phyloP scores from a whole-genome alignment of 2,888 invertebrate species.

The Caradrina clavipalpis region DNA sequence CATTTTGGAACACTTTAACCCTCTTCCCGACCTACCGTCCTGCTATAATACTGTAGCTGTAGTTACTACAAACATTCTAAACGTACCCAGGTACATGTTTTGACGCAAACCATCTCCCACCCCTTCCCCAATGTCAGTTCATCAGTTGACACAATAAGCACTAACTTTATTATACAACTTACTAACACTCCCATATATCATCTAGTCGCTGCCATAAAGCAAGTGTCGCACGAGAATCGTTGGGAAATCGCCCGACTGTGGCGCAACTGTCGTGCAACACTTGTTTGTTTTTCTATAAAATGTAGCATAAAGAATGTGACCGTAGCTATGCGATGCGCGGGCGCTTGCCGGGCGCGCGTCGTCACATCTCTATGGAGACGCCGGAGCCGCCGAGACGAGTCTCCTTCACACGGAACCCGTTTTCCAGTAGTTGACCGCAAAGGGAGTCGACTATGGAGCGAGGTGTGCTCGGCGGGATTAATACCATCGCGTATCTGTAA shows the following conservation, averaged over 20 bases:
- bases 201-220: conserved; percentile 38
- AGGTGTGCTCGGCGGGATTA: conserved; percentile 82
- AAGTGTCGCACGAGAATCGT: conserved; percentile 35
- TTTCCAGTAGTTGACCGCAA: conserved; percentile 82
- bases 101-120: conserved; percentile 31
- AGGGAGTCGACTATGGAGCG: conserved; percentile 81
- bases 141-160: conserved; percentile 48
- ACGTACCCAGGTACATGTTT: conserved; percentile 47
- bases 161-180: conserved; percentile 53
- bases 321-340: conserved; percentile 54
- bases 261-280: conserved; percentile 38
- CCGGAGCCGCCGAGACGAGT: conserved; percentile 92
- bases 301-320: conserved; percentile 41
- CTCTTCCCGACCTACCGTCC: conserved; percentile 40
- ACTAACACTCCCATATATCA: conserved; percentile 24
- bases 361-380: conserved; percentile 88
- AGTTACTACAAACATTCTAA: conserved; percentile 38
- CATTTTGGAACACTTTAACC: conserved; percentile 56
- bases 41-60: conserved; percentile 53
- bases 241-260: conserved; percentile 27
- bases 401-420: conserved; percentile 90
- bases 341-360: conserved; percentile 65
- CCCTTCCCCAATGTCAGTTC: conserved; percentile 31
- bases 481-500: conserved; percentile 87
- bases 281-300: conserved; percentile 42